Conservation (phyloP, 1,140 invertebrate species). For the Zaprionus tsacasi region DNA sequence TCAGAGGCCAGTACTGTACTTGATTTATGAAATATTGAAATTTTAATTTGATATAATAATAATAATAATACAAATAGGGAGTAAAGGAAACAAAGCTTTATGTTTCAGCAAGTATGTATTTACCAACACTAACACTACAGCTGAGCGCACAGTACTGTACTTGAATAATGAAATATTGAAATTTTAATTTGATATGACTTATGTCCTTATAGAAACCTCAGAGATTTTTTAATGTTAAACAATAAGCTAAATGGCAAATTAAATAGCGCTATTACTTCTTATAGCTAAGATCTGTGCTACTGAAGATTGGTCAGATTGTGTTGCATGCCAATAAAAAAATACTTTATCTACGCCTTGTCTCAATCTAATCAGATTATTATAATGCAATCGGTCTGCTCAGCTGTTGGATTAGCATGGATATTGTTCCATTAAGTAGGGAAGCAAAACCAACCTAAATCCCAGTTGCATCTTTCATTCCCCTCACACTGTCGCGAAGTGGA, state of each 20-base stretch:
- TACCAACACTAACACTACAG: not conserved
- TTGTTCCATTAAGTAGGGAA: conserved; percentile 1
- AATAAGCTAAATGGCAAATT: too few relatives aligned
- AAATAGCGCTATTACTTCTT: too few relatives aligned
- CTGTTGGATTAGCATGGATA: conserved; percentile 26
- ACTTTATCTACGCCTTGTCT: not conserved
- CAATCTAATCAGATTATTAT: not conserved
- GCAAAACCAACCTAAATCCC: conserved; percentile 18
- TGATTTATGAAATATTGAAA: too few relatives aligned
- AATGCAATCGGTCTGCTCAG: conserved; percentile 15
- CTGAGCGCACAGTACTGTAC: not conserved
- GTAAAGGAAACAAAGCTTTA: not conserved
- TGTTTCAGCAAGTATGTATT: not conserved
- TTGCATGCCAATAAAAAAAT: not conserved
- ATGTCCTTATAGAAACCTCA: too few relatives aligned
- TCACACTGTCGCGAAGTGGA: conserved; percentile 16
- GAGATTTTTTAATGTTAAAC: too few relatives aligned
- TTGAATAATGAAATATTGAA: too few relatives aligned
- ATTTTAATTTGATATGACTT: too few relatives aligned
- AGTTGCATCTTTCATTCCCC: conserved; percentile 10
- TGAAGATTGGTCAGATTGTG: too few relatives aligned
- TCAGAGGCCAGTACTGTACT: too few relatives aligned
- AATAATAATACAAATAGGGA: too few relatives aligned
- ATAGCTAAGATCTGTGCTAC: too few relatives aligned
- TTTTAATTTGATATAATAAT: too few relatives aligned